Evolutionary conservation across 2,113 vertebrate species (phyloP), one percentile per base, ranked within the genome.

Genomic region (Gobiocypris rarus): DNA sequence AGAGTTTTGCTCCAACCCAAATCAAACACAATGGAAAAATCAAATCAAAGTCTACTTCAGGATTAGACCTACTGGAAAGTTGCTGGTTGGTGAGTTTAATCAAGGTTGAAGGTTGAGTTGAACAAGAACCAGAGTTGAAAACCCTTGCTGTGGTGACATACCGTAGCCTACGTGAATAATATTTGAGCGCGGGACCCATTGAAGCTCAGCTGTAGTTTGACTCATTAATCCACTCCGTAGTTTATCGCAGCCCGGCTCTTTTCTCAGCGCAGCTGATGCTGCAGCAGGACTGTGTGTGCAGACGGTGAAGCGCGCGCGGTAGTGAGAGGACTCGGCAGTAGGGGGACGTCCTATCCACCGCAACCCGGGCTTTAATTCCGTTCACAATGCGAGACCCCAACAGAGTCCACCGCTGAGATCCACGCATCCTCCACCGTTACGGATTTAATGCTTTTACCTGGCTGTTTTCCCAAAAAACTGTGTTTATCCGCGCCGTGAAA

Each of bases 341-440:
- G 73, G 79, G 71, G 79, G 79, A 82, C 84, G 80, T 75, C 31
- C 79, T 69, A 31, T 69, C 73, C 61, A 75, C 63, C 48, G 43
- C 28, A 77, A 56, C 24, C 61, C 10, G 50, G 38, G 31, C 45
- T 81, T 67, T 76, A 76, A 76, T 75, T 70, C 84, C 50, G 43
- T 28, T 52, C 56, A 54, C 83, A 84, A 45, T 14, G 69, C 24
- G 26, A 76, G 80, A 86, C 34, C 61, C 38, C 58, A 54, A 15
- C 38, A 48, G 50, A 82, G 59, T 79, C 75, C 65, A n/a, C 31
- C 34, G 41, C 52, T 50, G 10, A 17, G 65, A 58, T 17, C 65
- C 71, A 82, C 24, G 19, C 50, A 45, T 7, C 13, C 38, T 34
- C 28, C 79, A 22, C 50, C 17, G 17, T 19, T 38, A 56, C 48